Base-by-base conservation (phyloP, 2,113 vertebrate species). In the Muntiacus muntjak region DNA sequence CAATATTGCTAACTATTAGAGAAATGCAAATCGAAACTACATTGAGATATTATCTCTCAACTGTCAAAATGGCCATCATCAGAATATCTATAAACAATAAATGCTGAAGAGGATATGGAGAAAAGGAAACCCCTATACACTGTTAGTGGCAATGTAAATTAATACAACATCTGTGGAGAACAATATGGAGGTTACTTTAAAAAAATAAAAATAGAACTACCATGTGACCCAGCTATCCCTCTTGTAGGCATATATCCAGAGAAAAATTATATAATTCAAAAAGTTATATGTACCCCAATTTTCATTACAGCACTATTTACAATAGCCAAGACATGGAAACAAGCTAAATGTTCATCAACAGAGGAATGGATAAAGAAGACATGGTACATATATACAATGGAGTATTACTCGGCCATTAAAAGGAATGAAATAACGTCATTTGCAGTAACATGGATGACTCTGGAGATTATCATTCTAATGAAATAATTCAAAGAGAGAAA, bases 111-210 rank as follows among this genome's bases (percentile, higher is more conserved):
- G 17, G 64, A 71, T 36, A 71, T 71, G 64, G 33, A 36, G 17
- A 71, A 71, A 71, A 36, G 1, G 64, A 1, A 71, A 71, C 4
- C n/a, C 0, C 17, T 71, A n/a, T 36, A 36, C 0, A 0, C 33
- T 71, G n/a, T 36, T 36, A 71, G n/a, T 71, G n/a, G 17, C 64
- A 71, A 71, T 21, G 7, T n/a, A 67, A n/a, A 19, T n/a, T 36
- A 21, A 71, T 36, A 36, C 17, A 36, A 71, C n/a, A 0, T 0
- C 64, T 36, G n/a, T 36, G 33, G 64, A 67, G 8, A 67, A 21
- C 19, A 67, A 67, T 9, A 67, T 67, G n/a, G 33, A 67, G 17
- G n/a, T 36, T 67, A 36, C 64, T 67, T 30, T 19, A 67, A 67
- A 67, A 67, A 67, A n/a, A 16, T 64, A 33, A n/a, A 67, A 67